phyloP scores from a whole-genome alignment of 2,113 vertebrate genomes.

The Zosterops lateralis region DNA sequence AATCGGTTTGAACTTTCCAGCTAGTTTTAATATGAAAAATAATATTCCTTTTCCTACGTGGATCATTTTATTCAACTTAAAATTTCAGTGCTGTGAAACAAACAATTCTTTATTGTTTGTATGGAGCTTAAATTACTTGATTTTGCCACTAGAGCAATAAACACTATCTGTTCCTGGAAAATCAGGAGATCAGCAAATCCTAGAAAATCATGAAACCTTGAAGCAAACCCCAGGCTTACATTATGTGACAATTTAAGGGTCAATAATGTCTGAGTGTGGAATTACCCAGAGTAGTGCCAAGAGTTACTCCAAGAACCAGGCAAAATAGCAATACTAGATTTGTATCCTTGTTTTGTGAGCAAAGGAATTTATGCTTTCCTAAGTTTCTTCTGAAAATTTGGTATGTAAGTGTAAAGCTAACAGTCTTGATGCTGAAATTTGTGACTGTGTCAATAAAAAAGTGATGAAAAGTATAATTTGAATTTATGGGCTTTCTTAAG shows the following conservation, averaged over 20 bases:
- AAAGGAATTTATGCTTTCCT: not conserved
- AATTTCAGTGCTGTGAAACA: not conserved
- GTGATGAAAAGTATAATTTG: not conserved
- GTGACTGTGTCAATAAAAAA: not conserved
- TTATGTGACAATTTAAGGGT: not conserved
- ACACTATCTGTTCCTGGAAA: not conserved
- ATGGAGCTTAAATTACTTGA: not conserved
- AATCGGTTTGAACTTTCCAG: not conserved
- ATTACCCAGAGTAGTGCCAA: not conserved
- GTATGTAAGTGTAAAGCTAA: not conserved
- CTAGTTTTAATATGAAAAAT: not conserved
- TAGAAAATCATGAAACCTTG: not conserved
- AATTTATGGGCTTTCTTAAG: not conserved
- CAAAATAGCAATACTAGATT: not conserved
- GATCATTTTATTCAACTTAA: not conserved
- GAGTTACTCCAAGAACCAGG: not conserved
- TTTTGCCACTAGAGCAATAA: not conserved
- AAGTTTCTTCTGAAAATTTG: not conserved
- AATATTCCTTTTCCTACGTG: not conserved
- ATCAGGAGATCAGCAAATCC: not conserved
- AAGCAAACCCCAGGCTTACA: not conserved
- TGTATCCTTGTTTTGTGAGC: accelerated
- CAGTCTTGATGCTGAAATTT: not conserved
- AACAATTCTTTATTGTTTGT: not conserved
- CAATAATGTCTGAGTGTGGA: not conserved